Percentiles rank a stretch among this genome's conserved stretches.
Conservation (phyloP, 2,113 vertebrate species). For the Pogonocichla stellata region DNA sequence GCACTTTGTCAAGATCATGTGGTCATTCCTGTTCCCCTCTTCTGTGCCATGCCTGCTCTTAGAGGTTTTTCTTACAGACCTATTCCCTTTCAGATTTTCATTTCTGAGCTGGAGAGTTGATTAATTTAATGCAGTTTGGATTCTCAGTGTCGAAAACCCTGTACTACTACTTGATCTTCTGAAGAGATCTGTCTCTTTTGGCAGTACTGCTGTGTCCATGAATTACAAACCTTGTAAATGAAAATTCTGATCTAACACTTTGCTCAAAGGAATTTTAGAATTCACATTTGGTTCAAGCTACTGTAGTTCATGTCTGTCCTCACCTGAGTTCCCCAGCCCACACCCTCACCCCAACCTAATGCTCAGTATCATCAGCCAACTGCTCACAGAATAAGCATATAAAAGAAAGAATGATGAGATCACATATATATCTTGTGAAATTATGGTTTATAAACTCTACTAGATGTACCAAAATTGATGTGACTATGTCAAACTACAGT, state of each 20-base stretch:
- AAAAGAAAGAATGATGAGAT: background rate
- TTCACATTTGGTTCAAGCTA: background rate
- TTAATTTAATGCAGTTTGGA: background rate
- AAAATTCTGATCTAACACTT: background rate
- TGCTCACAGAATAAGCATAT: background rate
- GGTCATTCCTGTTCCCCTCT: background rate
- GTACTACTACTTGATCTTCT: background rate
- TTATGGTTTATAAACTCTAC: background rate
- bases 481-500: background rate
- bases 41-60: background rate
- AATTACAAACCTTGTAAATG: background rate
- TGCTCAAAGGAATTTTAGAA: background rate
- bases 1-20: background rate
- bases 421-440: background rate
- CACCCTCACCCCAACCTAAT: background rate
- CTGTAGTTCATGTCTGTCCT: fast-evolving
- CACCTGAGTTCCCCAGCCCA: background rate
- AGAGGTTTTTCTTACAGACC: background rate
- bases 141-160: background rate
- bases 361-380: background rate
- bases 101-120: background rate
- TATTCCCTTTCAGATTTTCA: background rate
- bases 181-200: background rate
- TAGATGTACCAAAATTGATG: background rate
- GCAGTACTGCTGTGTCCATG: background rate